Base-by-base conservation (phyloP, 2,888 invertebrate genomes). In the Eulithis prunata region DNA sequence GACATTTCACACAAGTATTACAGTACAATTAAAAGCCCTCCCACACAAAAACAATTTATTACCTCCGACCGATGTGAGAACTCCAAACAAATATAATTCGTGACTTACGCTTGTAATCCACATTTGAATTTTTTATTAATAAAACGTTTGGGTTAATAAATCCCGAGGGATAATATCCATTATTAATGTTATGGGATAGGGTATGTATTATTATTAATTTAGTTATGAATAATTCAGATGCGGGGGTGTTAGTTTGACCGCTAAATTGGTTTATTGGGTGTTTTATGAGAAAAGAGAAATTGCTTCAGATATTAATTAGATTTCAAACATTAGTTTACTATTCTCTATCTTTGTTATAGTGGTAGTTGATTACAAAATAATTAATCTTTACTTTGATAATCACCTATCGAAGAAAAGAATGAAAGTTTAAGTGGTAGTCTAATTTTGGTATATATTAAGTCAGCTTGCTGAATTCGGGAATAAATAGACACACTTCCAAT, bases 71-170 rank as follows among this genome's bases (percentile, higher is more conserved):
- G 41, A 62, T 67, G 63, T 67, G 67, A 67, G 63, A 67, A 68
- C 81, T 78, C 80, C 88, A 93, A 92, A 91, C 89, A 92, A 79
- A 79, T 77, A 73, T 76, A 85, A 87, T 83, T 87, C 80, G 56
- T 59, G 78, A 83, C 91, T 73, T 91, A 92, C 86, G 77, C 71
- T 49, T 83, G 89, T 91, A 91, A 87, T 79, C 87, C 78, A 74
- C 85, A 91, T 91, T 91, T 89, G 88, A 90, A 86, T 91, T 91
- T 91, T 92, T 92, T 92, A 91, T 91, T 91, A 91, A 89, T 90
- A 87, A 74, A 66, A 71, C 56, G 62, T 63, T 64, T 75, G 73
- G 21, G 73, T 75, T 80, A 83, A 82, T 84, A 81, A 84, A 81
- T 81, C 78, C 81, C 52, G 3, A 14, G 65, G 69, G 76, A 75